Evolutionary conservation across 2,113 vertebrate genomes (phyloP), one percentile per base, ranked within the genome.

Genomic region (Barbus barbus): DNA sequence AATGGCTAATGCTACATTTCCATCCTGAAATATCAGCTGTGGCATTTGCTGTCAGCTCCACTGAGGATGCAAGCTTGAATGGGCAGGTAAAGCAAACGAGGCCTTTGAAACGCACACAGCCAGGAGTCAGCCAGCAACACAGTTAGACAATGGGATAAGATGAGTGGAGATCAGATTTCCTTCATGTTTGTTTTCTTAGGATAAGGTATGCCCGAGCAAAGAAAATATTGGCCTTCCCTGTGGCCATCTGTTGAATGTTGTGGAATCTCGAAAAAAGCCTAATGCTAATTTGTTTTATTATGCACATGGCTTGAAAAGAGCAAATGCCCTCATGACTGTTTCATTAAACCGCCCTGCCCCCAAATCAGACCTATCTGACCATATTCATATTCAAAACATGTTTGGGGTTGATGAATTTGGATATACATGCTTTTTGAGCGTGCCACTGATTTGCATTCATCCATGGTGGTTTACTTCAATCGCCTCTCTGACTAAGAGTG

Each of bases 81-180:
- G 65, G 8, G 48, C 83, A 85, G 83, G 81, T 74, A 86, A 83
- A 77, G 83, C 86, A 91, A 90, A 91, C 88, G 82, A 41, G 84
- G 82, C 73, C 60, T 87, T 84, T 84, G 86, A 81, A 83, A 53
- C 86, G 86, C 22, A 51, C 77, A 79, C 87, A 90, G 48, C 78
- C 83, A 85, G 53, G 44, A 85, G 83, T 61, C 84, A 83, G 76
- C 44, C 63, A 74, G 77, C 60, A 81, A 83, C 83, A 88, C 86
- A 88, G 83, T 82, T 88, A 84, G 78, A 94, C 93, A 94, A 94
- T 92, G 90, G 60, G 87, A 85, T 83, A 88, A 90, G 87, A 90
- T 94, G 90, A 90, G 87, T 90, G 88, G 91, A 94, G 93, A 93
- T 94, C 92, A 91, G 88, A 93, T 95, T 95, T 93, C 93, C 90